A percentile compares a stretch with the other conserved stretches of the same genome.
phyloP scores from a whole-genome alignment of 2,113 vertebrate genomes.

The Eudyptes chrysolophus region DNA sequence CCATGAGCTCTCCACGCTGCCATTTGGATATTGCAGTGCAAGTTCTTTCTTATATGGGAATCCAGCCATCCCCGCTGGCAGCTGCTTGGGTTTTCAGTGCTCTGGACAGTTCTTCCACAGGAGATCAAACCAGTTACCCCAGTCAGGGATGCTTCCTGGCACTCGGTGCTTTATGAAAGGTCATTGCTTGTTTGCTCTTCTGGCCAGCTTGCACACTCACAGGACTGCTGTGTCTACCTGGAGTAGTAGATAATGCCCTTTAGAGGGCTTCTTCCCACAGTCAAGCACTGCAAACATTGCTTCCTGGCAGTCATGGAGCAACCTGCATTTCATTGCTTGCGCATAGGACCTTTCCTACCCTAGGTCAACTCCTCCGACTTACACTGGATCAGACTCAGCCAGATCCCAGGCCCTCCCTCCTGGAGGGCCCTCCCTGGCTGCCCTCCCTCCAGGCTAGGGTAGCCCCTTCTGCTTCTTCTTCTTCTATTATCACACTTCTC shows the following conservation, averaged over 20 bases:
- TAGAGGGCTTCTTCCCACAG: not conserved
- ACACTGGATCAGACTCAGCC: not conserved
- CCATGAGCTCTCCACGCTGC: not conserved
- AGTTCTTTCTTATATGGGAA: not conserved
- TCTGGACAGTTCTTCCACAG: not conserved
- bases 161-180: not conserved
- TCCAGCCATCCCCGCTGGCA: not conserved
- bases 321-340: not conserved
- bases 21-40: not conserved
- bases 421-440: no score
- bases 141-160: not conserved
- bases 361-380: not conserved
- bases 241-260: not conserved
- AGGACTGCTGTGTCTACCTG: not conserved
- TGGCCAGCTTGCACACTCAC: not conserved
- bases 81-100: not conserved
- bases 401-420: not conserved
- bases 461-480: no score
- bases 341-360: not conserved
- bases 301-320: not conserved
- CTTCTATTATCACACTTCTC: no score
- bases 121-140: not conserved
- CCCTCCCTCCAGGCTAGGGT: no score
- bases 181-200: not conserved
- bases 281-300: not conserved